Percentiles rank a stretch among this genome's conserved stretches.
Evolutionary conservation across 2,888 invertebrate species (phyloP).

Genomic region (Limenitis arthemis): DNA sequence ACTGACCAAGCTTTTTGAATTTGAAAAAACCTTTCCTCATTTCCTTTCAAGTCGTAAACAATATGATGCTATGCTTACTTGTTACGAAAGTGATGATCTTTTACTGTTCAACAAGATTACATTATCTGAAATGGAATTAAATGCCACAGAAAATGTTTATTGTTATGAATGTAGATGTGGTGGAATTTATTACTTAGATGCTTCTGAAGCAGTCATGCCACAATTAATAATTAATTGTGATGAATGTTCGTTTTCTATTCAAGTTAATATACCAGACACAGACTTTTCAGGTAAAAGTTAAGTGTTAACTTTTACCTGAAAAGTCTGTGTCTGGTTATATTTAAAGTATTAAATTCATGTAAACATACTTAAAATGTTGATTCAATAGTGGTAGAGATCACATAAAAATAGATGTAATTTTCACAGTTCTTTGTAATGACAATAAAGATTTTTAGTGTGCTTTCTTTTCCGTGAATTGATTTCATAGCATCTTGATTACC

Average conservation of each 20-base stretch:
- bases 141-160: conserved; percentile 43
- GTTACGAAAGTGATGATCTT: conserved; percentile 70
- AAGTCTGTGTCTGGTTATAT: too few relatives aligned
- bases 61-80: conserved; percentile 75
- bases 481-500: too few relatives aligned
- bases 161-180: conserved; percentile 81
- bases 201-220: conserved; percentile 26
- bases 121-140: conserved; percentile 57
- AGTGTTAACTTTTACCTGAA: too few relatives aligned
- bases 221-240: conserved; percentile 75
- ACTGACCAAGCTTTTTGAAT: too few relatives aligned
- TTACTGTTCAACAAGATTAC: conserved; percentile 74
- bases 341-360: too few relatives aligned
- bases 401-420: too few relatives aligned
- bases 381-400: too few relatives aligned
- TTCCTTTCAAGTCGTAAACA: conserved; percentile 71
- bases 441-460: too few relatives aligned
- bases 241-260: conserved; percentile 82
- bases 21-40: too few relatives aligned
- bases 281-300: not conserved
- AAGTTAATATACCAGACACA: conserved; percentile 46
- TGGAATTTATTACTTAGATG: conserved; percentile 66
- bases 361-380: too few relatives aligned
- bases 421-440: too few relatives aligned
- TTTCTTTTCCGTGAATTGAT: too few relatives aligned